These are phyloP conservation scores for Cyclina sinensis DNA, from an alignment of 1,140 invertebrate species.

Conservation along the genomic window DNA sequence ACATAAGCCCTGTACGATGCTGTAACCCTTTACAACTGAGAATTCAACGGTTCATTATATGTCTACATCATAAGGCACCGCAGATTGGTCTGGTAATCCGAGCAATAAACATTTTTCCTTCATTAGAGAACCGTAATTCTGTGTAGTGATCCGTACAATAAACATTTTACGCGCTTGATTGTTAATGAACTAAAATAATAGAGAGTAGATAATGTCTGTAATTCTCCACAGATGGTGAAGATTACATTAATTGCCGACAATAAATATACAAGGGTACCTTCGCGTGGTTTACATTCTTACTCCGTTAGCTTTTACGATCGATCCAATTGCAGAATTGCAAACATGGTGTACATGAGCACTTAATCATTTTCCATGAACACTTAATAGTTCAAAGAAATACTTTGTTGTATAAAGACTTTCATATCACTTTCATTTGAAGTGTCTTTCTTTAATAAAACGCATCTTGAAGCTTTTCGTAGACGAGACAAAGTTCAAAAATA, in stretches of 20 bases:
- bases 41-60: slow-evolving; percentile 5
- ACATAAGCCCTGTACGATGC: background rate
- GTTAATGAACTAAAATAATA: slow-evolving; percentile 58
- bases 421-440: background rate
- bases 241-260: slow-evolving; percentile 55
- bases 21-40: slow-evolving; percentile 16
- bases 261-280: slow-evolving; percentile 51
- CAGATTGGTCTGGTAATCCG: slow-evolving; percentile 8
- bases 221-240: slow-evolving; percentile 32
- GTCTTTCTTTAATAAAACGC: slow-evolving; percentile 17
- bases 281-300: slow-evolving; percentile 35
- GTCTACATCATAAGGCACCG: slow-evolving; percentile 24
- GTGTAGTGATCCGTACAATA: slow-evolving; percentile 52
- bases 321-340: slow-evolving; percentile 3
- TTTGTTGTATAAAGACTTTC: slow-evolving; percentile 22
- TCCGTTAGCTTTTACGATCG: slow-evolving; percentile 8
- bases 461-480: background rate
- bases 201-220: slow-evolving; percentile 32
- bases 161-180: slow-evolving; percentile 56
- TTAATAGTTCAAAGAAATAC: slow-evolving; percentile 49
- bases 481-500: background rate
- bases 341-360: slow-evolving; percentile 4
- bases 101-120: slow-evolving; percentile 32
- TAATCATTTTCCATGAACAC: slow-evolving; percentile 24
- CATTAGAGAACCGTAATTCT: slow-evolving; percentile 9